These are phyloP conservation scores for Pantelozetes paolii DNA, from an alignment of 2,888 invertebrate species.

Conservation along the genomic window DNA sequence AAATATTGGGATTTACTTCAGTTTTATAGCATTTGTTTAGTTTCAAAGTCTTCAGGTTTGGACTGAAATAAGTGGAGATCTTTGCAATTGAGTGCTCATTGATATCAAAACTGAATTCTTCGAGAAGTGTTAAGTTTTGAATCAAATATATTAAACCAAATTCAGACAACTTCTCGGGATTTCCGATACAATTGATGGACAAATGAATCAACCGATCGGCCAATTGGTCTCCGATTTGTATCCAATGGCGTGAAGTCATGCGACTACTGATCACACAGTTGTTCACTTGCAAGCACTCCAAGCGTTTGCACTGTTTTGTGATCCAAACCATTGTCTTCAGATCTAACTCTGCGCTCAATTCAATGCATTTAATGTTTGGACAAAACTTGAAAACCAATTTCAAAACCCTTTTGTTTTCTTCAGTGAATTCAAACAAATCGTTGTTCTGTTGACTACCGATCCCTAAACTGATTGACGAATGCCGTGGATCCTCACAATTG, in stretches of 20 bases:
- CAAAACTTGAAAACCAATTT: constrained; percentile 8
- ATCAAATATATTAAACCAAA: constrained; percentile 25
- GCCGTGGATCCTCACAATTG: not conserved
- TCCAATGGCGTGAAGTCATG: not conserved
- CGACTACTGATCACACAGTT: not conserved
- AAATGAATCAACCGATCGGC: not conserved
- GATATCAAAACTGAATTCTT: constrained; percentile 27
- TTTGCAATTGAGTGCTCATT: not conserved
- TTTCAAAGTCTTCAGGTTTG: not conserved
- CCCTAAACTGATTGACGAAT: not conserved
- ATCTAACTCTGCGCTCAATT: constrained; percentile 29
- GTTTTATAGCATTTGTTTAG: constrained; percentile 20
- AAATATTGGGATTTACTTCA: not conserved
- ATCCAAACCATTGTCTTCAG: constrained; percentile 16
- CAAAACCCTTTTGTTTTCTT: not conserved
- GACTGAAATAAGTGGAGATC: not conserved
- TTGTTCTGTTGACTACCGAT: not conserved
- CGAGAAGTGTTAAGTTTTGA: not conserved
- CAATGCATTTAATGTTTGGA: constrained; percentile 17
- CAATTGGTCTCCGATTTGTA: not conserved
- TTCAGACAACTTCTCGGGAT: not conserved
- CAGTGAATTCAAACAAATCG: constrained; percentile 19
- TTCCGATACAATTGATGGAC: not conserved
- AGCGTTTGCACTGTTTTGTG: not conserved
- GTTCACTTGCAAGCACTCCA: constrained; percentile 22